Base-by-base conservation (phyloP, 2,888 invertebrate genomes). In the Galerucella pusilla region DNA sequence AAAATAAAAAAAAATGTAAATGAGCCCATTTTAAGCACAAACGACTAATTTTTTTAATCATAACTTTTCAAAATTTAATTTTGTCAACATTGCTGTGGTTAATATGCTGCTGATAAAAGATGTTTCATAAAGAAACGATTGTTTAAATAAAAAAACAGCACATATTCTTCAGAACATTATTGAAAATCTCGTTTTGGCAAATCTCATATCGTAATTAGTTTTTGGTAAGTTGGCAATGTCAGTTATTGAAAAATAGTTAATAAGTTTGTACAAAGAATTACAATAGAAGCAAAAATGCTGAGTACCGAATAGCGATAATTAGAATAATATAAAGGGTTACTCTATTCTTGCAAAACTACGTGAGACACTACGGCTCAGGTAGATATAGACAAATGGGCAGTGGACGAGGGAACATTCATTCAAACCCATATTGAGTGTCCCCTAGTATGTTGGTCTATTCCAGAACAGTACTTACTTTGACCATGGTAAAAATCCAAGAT, bases 331-430 rank as follows among this genome's bases (percentile, higher is more conserved):
- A 66, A 77, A 77, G 74, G 74, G 69, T 77, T 76, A 68, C 76
- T 80, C 82, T 84, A 84, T 85, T 85, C 83, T 84, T 81, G 75
- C 81, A 81, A 72, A 83, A 81, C 84, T 79, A 83, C 84, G 81
- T 84, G 84, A 83, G 77, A 76, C 80, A 74, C 66, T 75, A 42
- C 25, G 65, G 74, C 75, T 20, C 81, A 81, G 81, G 81, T 81
- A 81, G 79, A 71, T 71, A 65, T 71, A 71, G 75, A 69, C 78
- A 78, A 79, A 79, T 79, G 79, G 74, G 69, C 76, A 46, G 74
- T 78, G 80, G 79, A 77, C 78, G 78, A 72, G 79, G 79, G 78
- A 74, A 75, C 67, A 69, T 74, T 74, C 73, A 71, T 76, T 78
- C 66, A 69, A 73, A 76, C 80, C 77, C 78, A 73, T 71, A 65